phyloP scores from a whole-genome alignment of 1,140 invertebrate species.

The Fopius arisanus region DNA sequence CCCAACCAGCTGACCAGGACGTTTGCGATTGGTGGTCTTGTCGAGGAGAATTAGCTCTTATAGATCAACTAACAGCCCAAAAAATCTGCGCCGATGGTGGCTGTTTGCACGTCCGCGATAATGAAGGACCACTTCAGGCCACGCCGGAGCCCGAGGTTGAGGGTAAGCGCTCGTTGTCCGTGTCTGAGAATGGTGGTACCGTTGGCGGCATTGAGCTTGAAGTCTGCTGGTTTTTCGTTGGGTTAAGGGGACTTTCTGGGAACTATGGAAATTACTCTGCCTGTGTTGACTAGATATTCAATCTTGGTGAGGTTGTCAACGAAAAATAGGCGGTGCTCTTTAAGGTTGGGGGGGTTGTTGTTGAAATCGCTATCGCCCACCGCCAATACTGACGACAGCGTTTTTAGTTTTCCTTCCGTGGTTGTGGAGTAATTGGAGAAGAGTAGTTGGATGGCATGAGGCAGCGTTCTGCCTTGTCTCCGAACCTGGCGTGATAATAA shows the following conservation, averaged over 20 bases:
- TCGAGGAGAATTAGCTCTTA: constrained; percentile 32
- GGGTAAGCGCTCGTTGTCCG: constrained; percentile 5
- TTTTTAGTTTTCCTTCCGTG: not conserved
- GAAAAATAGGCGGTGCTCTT: constrained; percentile 14
- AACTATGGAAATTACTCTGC: constrained; percentile 25
- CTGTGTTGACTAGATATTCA: constrained; percentile 29
- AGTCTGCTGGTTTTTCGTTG: not conserved
- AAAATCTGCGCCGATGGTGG: constrained; percentile 33
- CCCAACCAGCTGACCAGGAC: not conserved
- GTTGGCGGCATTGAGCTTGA: constrained; percentile 32
- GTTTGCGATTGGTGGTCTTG: not conserved
- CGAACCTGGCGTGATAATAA: not conserved
- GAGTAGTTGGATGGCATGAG: not conserved
- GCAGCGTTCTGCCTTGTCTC: not conserved
- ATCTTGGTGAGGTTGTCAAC: constrained; percentile 9
- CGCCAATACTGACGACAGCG: not conserved
- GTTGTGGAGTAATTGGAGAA: too few species aligned
- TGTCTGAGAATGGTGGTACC: constrained; percentile 26
- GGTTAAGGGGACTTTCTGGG: not conserved
- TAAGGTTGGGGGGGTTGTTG: not conserved
- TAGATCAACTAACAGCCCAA: constrained; percentile 30
- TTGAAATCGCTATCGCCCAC: constrained; percentile 17
- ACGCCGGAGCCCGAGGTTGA: constrained; percentile 30
- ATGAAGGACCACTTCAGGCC: constrained; percentile 26
- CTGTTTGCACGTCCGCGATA: constrained; percentile 21